Evolutionary conservation across 2,888 invertebrate genomes (phyloP).

Genomic region (Drosophila merina): DNA sequence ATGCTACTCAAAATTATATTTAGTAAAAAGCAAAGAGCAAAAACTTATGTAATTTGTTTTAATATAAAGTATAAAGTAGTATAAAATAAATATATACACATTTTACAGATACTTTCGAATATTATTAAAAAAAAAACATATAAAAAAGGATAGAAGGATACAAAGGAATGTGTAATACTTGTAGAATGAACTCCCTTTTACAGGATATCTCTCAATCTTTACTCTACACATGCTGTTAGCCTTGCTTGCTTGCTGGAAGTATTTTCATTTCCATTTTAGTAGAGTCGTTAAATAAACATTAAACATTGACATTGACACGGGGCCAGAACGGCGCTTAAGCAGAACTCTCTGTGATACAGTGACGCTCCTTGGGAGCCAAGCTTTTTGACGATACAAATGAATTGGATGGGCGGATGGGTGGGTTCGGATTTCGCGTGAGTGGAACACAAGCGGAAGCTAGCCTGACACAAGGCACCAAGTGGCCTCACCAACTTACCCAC

Average conservation of each 20-base stretch:
- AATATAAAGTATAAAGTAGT: no score
- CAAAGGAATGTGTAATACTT: no score
- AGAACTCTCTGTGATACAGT: constrained; percentile 49
- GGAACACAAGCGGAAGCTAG: constrained; percentile 18
- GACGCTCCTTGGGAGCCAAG: constrained; percentile 16
- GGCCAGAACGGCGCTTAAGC: constrained; percentile 59
- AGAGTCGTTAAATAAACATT: constrained; percentile 74
- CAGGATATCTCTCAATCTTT: constrained; percentile 42
- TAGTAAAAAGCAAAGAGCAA: no score
- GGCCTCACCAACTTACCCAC: constrained; percentile 85
- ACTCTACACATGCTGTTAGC: constrained; percentile 22
- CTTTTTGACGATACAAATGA: constrained; percentile 1
- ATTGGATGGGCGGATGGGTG: constrained; percentile 12
- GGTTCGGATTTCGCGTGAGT: constrained; percentile 3
- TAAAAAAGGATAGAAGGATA: no score
- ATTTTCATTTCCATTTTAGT: constrained; percentile 62
- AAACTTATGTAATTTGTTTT: no score
- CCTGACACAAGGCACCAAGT: constrained; percentile 6
- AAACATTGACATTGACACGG: constrained; percentile 71
- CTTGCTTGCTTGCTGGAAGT: constrained; percentile 30
- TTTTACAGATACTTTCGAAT: no score
- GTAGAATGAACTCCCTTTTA: neutral
- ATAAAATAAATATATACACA: no score
- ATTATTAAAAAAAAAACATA: no score
- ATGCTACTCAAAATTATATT: no score